These are phyloP conservation scores for Tragelaphus buxtoni DNA, from an alignment of 2,113 vertebrate species.

Conservation along the genomic window DNA sequence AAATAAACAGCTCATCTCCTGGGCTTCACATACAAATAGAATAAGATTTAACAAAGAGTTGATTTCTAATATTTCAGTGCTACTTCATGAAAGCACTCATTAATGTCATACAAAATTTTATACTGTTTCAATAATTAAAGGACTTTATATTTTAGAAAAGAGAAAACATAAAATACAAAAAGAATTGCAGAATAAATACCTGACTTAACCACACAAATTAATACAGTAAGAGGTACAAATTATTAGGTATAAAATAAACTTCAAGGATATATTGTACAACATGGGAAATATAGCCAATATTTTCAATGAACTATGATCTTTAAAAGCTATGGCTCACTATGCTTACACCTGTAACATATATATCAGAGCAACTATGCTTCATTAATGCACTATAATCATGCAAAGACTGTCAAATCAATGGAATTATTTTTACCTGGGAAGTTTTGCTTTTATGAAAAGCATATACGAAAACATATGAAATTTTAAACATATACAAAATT, in stretches of 20 bases:
- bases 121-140: not conserved
- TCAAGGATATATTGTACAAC: not conserved
- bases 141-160: not conserved
- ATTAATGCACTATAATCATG: not conserved
- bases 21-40: not conserved
- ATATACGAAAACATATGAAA: not conserved
- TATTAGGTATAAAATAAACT: not conserved
- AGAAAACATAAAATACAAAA: not conserved
- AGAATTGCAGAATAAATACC: not conserved
- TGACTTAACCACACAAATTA: not conserved
- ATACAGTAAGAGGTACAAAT: not conserved
- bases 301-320: not conserved
- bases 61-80: not conserved
- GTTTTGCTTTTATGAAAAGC: not conserved
- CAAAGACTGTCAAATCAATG: not conserved
- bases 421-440: not conserved
- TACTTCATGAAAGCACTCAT: constrained; percentile 31
- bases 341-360: not conserved
- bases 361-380: not conserved
- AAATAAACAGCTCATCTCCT: not conserved
- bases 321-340: not conserved
- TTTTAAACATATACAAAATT: not conserved
- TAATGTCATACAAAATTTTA: not conserved
- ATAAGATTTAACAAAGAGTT: not conserved
- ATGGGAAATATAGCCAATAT: not conserved